Base-by-base conservation (phyloP, 2,888 invertebrate genomes). In the Aporophyla nigra region DNA sequence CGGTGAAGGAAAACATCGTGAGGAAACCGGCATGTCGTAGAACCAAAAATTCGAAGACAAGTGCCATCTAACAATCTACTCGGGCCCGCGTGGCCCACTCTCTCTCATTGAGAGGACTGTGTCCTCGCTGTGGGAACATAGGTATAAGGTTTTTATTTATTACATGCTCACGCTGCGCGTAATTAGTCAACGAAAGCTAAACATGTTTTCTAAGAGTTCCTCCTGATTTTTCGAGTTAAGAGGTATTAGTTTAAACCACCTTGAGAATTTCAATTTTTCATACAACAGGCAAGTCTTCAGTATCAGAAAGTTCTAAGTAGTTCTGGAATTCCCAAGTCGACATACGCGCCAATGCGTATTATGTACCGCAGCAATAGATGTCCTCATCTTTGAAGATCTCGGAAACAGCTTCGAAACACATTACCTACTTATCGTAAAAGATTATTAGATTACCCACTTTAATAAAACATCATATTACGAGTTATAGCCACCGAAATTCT, bases 371-470 rank as follows among this genome's bases (percentile, higher is more conserved):
- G 16, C 21, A 73, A 40, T 21, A 72, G 2, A 7, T 40, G 16
- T 16, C 21, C 10, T 58, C n/a, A 43, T 61, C 27, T 43, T 24
- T 51, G 9, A 51, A 12, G 27, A 51, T 49, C 21, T 68, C 10
- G 14, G n/a, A 21, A 43, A 68, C 10, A 58, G n/a, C 27, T 58
- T 56, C 16, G 19, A 27, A 67, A 77, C 0, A 58, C 7, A 58
- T 21, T n/a, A 33, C 33, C 33, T 33, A 33, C 33, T 33, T 33
- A 56, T 43, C 27, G n/a, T 51, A 56, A 68, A 78, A 68, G 7
- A 66, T 40, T n/a, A 76, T 43, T 76, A 33, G 24, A 78, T 58
- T 33, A 76, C 16, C 43, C 43, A 69, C 12, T 14, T n/a, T 33
- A 53, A 76, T 78, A 76, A 49, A 61, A 51, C 40, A 74, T 46